phyloP scores from a whole-genome alignment of 2,888 invertebrate species.

The Himalopsyche japonica region DNA sequence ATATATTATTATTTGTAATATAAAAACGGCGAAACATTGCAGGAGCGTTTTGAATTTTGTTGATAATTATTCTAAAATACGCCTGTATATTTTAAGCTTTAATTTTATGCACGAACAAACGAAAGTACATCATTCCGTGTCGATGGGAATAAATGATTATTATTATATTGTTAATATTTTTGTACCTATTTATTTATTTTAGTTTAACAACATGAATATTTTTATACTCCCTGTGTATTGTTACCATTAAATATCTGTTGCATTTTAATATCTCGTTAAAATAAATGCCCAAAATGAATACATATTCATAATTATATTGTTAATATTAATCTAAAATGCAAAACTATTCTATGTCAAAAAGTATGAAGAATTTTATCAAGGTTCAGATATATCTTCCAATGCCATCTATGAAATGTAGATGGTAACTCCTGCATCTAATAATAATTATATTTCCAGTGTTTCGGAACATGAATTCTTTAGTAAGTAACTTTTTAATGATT shows the following conservation, averaged over 20 bases:
- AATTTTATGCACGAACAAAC: background rate
- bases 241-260: conserved; percentile 7
- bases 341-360: background rate
- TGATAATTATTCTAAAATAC: background rate
- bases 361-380: too few relatives aligned
- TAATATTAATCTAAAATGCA: background rate
- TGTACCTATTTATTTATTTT: conserved; percentile 3
- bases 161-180: conserved; percentile 13
- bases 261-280: background rate
- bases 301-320: too few relatives aligned
- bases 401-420: too few relatives aligned
- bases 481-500: too few relatives aligned
- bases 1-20: background rate
- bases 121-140: conserved; percentile 15
- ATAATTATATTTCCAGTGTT: too few relatives aligned
- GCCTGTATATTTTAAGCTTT: background rate
- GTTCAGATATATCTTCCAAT: too few relatives aligned
- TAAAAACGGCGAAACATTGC: background rate
- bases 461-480: too few relatives aligned
- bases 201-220: conserved; percentile 3
- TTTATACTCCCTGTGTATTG: conserved; percentile 9
- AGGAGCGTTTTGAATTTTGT: background rate
- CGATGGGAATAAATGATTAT: background rate
- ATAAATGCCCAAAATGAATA: background rate
- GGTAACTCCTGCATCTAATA: too few relatives aligned